Evolutionary conservation across 2,888 invertebrate genomes (phyloP).

Genomic region (Sialis lutaria): DNA sequence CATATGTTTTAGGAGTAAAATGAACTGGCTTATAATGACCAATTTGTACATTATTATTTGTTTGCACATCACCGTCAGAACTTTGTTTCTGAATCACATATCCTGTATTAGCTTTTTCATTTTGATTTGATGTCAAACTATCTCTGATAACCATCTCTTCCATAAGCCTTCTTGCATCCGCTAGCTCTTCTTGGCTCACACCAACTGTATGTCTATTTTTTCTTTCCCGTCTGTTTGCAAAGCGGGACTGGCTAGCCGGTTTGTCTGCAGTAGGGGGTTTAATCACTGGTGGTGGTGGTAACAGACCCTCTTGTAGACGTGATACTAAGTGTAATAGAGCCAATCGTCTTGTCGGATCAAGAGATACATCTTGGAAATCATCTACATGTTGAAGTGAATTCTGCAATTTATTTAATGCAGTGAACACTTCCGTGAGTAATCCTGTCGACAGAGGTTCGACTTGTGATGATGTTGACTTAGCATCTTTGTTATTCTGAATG

Average conservation of each 20-base stretch:
- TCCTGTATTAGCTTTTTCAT: background rate
- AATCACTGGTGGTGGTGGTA: conserved; percentile 15
- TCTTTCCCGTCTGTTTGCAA: conserved; percentile 34
- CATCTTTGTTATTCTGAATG: conserved; percentile 28
- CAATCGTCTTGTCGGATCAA: conserved; percentile 32
- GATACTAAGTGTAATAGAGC: conserved; percentile 52
- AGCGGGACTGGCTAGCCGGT: conserved; percentile 25
- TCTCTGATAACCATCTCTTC: conserved; percentile 39
- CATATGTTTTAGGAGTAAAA: conserved; percentile 12
- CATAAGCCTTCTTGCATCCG: conserved; percentile 57
- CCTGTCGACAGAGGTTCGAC: conserved; percentile 28
- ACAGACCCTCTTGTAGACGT: conserved; percentile 42
- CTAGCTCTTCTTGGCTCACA: conserved; percentile 65
- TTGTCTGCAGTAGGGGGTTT: conserved; percentile 8
- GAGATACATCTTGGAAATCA: conserved; percentile 19
- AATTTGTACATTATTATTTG: conserved; percentile 6
- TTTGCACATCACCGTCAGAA: conserved; percentile 26
- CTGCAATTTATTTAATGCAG: conserved; percentile 56
- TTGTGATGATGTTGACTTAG: conserved; percentile 21
- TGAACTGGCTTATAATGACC: conserved; percentile 11
- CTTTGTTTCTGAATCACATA: conserved; percentile 27
- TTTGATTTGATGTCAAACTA: conserved; percentile 3
- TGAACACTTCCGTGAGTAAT: conserved; percentile 58
- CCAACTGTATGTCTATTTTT: conserved; percentile 66
- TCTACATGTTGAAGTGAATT: conserved; percentile 44